phyloP scores from a whole-genome alignment of 2,888 invertebrate species.

The Nysson spinosus region DNA sequence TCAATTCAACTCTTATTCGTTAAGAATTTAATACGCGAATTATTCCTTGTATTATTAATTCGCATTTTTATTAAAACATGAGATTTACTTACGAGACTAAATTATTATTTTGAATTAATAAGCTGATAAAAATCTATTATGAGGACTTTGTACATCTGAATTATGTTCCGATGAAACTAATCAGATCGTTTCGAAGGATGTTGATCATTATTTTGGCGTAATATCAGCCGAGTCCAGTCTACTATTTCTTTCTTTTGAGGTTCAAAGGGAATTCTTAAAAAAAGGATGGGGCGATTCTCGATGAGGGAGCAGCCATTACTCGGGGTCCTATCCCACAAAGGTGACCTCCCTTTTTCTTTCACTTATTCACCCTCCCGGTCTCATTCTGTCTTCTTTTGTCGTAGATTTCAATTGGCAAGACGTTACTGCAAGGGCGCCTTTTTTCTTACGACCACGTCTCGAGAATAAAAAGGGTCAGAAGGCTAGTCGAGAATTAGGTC shows the following conservation, averaged over 20 bases:
- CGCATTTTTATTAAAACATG: too few relatives aligned
- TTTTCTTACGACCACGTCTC: conserved; percentile 14
- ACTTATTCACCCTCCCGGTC: conserved; percentile 14
- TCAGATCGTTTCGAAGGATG: too few relatives aligned
- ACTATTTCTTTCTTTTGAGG: not conserved
- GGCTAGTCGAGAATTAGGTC: conserved; percentile 43
- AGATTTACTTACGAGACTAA: too few relatives aligned
- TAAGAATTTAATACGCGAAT: too few relatives aligned
- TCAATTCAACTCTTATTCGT: too few relatives aligned
- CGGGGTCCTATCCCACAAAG: conserved; percentile 40
- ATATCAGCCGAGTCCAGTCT: not conserved
- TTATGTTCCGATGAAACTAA: too few relatives aligned
- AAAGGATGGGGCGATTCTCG: conserved; percentile 28
- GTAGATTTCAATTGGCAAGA: conserved; percentile 56
- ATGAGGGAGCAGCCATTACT: conserved; percentile 43
- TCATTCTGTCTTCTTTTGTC: conserved; percentile 51
- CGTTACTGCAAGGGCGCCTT: conserved; percentile 29
- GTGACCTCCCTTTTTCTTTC: conserved; percentile 22
- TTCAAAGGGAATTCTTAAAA: conserved; percentile 21
- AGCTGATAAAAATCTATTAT: too few relatives aligned
- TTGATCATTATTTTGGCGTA: conserved; percentile 20
- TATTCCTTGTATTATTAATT: too few relatives aligned
- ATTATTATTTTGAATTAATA: too few relatives aligned
- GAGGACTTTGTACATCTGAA: too few relatives aligned
- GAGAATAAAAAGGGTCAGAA: conserved; percentile 21